These are phyloP conservation scores for Columba guinea DNA, from an alignment of 2,797 vertebrate species.

Conservation along the genomic window DNA sequence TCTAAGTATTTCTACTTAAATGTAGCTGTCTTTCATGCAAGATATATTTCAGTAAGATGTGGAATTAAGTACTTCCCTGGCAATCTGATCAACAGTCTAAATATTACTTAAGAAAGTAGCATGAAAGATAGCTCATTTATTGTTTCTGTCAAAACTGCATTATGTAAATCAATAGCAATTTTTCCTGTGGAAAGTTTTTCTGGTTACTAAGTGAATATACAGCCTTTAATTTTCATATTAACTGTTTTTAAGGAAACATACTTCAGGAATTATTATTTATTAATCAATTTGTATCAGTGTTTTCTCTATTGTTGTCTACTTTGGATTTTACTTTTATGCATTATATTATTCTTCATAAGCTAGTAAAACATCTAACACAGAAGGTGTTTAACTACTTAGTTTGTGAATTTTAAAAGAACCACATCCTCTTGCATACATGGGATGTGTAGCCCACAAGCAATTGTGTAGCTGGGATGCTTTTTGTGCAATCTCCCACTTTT, in stretches of 20 bases:
- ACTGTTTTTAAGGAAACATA: not conserved
- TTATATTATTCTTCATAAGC: not conserved
- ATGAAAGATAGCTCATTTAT: not conserved
- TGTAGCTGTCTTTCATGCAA: not conserved
- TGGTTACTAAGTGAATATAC: not conserved
- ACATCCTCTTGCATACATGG: not conserved
- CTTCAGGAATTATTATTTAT: not conserved
- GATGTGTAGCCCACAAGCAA: not conserved
- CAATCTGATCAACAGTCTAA: not conserved
- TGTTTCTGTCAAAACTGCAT: not conserved
- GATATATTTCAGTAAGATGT: not conserved
- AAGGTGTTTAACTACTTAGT: not conserved
- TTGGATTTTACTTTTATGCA: not conserved
- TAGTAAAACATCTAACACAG: not conserved
- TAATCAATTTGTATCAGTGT: not conserved
- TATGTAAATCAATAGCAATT: not conserved
- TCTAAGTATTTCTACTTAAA: not conserved
- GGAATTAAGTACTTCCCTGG: not conserved
- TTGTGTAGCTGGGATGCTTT: rapidly evolving
- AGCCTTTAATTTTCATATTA: not conserved
- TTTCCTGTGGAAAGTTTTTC: not conserved
- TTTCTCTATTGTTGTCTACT: not conserved
- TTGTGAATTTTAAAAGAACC: not conserved
- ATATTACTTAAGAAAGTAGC: not conserved
- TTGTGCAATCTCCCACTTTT: not conserved